Evolutionary conservation across 2,797 vertebrate species (phyloP), one percentile per base, ranked within the genome.

Genomic region (Denticeps clupeoides): DNA sequence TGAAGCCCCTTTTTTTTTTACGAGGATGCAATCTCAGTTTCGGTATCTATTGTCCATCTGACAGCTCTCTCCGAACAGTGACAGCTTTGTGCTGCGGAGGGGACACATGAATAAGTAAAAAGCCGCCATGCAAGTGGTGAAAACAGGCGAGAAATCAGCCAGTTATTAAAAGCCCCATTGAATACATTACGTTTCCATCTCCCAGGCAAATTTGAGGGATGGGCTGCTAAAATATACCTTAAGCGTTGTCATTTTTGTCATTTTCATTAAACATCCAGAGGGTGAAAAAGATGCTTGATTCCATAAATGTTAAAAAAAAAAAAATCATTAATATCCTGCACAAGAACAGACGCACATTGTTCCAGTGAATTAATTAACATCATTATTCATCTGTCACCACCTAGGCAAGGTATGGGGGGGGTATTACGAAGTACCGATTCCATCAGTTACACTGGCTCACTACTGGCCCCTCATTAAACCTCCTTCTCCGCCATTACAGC

Each of bases 141-240:
- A n/a, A n/a, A n/a, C n/a, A n/a, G n/a, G n/a, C n/a, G n/a, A n/a
- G n/a, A n/a, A n/a, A n/a, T n/a, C n/a, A n/a, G n/a, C n/a, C n/a
- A n/a, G n/a, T 71, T 70, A 74, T 66, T 73, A 60, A 72, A 63
- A 44, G 56, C 53, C 66, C 65, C 52, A 65, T 68, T 64, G 54
- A 80, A 80, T 74, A 77, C 65, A 71, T 73, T 60, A 73, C 41
- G n/a, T n/a, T n/a, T n/a, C n/a, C 49, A 53, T 41, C 56, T 63
- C 10, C 40, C 55, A 33, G 45, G 55, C 51, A 59, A 12, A 54
- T 50, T 56, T 56, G 58, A 67, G 32, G 15, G 5, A 9, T 13
- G 43, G 63, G 53, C 24, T 47, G 51, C 55, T 62, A 38, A 53
- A 62, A 64, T 71, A 52, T 60, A 59, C 51, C 54, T 58, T 33